Evolutionary conservation across 1,140 invertebrate genomes (phyloP).

Genomic region (Drosophila suzukii): DNA sequence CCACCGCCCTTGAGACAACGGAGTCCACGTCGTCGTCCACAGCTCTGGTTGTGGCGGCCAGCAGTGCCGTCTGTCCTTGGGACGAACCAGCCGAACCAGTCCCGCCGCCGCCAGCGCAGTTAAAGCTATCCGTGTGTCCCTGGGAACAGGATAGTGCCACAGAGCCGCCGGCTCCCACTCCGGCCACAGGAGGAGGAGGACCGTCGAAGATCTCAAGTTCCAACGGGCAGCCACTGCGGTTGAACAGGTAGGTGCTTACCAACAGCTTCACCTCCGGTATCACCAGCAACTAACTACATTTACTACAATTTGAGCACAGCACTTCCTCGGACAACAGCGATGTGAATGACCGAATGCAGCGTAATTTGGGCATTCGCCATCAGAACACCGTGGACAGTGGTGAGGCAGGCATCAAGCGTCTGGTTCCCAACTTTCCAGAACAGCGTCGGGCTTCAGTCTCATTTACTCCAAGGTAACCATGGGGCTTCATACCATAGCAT

Average conservation of each 20-base stretch:
- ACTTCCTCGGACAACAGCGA: slow-evolving; percentile 90
- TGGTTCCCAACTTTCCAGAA: slow-evolving; percentile 68
- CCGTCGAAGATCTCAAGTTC: slow-evolving; percentile 19
- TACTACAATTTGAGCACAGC: slow-evolving; percentile 51
- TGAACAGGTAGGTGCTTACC: slow-evolving; percentile 54
- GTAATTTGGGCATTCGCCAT: slow-evolving; percentile 86
- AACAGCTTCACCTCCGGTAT: background rate
- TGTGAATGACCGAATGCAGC: slow-evolving; percentile 86
- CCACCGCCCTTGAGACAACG: slow-evolving; percentile 72
- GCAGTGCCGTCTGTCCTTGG: slow-evolving; percentile 89
- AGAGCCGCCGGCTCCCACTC: slow-evolving; percentile 3
- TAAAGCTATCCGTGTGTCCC: slow-evolving; percentile 69
- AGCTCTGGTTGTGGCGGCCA: slow-evolving; percentile 74
- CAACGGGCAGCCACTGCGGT: slow-evolving; percentile 36
- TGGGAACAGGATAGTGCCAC: slow-evolving; percentile 60
- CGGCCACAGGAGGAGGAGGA: background rate
- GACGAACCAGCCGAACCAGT: slow-evolving; percentile 83
- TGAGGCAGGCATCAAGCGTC: slow-evolving; percentile 60
- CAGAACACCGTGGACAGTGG: slow-evolving; percentile 87
- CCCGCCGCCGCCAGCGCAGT: slow-evolving; percentile 21
- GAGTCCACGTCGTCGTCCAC: slow-evolving; percentile 85
- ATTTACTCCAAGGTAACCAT: slow-evolving; percentile 66
- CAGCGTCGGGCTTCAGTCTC: slow-evolving; percentile 84
- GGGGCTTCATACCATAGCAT: background rate
- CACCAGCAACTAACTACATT: background rate